Percentiles rank a stretch among this genome's conserved stretches.
Evolutionary conservation across 2,797 vertebrate genomes (phyloP).

Genomic region (Rhynchonycteris naso): DNA sequence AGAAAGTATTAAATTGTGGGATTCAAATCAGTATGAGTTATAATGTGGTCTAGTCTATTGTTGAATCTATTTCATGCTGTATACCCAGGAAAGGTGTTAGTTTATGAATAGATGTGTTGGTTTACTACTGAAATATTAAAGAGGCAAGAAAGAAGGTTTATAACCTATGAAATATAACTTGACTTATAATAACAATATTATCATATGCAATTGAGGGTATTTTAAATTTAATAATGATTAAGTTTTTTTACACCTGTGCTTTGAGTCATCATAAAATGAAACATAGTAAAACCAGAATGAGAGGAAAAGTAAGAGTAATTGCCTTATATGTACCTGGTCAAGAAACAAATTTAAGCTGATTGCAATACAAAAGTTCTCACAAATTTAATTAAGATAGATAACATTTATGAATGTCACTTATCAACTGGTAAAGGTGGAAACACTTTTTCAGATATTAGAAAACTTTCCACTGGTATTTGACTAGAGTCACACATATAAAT

Average conservation of each 20-base stretch:
- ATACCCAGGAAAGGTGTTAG: background rate
- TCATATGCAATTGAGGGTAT: background rate
- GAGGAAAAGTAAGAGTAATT: background rate
- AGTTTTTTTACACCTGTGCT: background rate
- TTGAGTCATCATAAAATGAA: background rate
- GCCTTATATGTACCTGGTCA: background rate
- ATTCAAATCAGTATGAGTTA: constrained; percentile 31
- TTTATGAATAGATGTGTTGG: background rate
- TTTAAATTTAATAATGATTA: background rate
- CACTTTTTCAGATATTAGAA: background rate
- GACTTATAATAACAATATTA: background rate
- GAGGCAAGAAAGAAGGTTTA: background rate
- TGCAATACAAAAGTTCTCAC: background rate
- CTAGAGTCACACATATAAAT: background rate
- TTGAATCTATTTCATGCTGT: constrained; percentile 35
- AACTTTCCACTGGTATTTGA: background rate
- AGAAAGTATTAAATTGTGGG: constrained; percentile 44
- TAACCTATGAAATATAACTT: background rate
- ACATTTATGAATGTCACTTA: background rate
- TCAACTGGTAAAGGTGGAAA: background rate
- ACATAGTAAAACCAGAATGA: background rate
- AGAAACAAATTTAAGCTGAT: background rate
- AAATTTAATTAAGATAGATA: background rate
- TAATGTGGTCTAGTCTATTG: background rate
- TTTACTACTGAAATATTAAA: constrained; percentile 50